Conservation (phyloP, 2,888 invertebrate genomes). For the Cecidostiba fungosa region DNA sequence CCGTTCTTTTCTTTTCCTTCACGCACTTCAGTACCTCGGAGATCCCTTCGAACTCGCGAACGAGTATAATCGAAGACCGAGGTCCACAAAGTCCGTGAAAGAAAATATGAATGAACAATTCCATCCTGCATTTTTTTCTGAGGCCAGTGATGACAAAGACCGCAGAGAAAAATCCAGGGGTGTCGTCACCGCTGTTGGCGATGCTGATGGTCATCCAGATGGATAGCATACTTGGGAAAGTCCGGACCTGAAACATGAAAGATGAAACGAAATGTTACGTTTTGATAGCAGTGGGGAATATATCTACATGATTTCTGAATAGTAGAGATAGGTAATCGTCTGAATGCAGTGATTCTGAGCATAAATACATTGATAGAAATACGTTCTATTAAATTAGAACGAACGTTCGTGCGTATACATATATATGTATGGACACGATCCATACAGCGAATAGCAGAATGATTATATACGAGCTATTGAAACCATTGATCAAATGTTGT, state of each 20-base stretch:
- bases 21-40: not conserved
- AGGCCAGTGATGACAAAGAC: not conserved
- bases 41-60: constrained; percentile 2
- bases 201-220: not conserved
- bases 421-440: not conserved
- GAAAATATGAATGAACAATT: not conserved
- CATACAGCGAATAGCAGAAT: no score
- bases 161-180: not conserved
- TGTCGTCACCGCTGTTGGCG: no score
- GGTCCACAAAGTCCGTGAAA: not conserved
- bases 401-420: not conserved
- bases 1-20: not conserved
- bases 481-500: not conserved
- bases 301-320: not conserved
- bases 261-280: not conserved
- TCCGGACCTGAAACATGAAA: not conserved
- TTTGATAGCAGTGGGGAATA: not conserved
- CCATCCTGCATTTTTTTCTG: not conserved
- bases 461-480: not conserved
- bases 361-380: not conserved
- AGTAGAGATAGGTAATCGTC: not conserved
- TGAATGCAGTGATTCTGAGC: not conserved
- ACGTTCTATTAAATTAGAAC: no score
- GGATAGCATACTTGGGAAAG: not conserved
- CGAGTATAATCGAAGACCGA: not conserved